phyloP scores from a whole-genome alignment of 2,888 invertebrate genomes.

The Danaus chrysippus region DNA sequence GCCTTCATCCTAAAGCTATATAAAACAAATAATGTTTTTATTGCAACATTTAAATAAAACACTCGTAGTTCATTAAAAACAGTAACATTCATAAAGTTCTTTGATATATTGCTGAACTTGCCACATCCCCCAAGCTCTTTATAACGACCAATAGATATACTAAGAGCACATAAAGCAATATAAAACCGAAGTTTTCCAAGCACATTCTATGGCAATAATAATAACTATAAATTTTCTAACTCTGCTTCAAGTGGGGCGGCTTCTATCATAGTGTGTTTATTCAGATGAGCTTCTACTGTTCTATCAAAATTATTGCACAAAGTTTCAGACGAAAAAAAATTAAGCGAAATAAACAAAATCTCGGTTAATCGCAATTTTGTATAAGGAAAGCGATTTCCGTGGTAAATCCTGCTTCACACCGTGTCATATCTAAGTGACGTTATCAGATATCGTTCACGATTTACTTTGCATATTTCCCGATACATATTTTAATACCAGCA shows the following conservation, averaged over 20 bases:
- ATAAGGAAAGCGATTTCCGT: not conserved
- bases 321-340: not conserved
- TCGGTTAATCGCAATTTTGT: not conserved
- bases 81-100: slow-evolving; percentile 29
- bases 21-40: slow-evolving; percentile 3
- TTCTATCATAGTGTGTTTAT: slow-evolving; percentile 37
- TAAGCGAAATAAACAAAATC: no score
- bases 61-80: slow-evolving; percentile 4
- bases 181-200: slow-evolving; percentile 48
- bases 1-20: slow-evolving; percentile 1
- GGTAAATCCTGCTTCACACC: slow-evolving; percentile 6
- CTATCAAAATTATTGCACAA: slow-evolving; percentile 6
- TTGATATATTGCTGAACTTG: slow-evolving; percentile 46
- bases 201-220: slow-evolving; percentile 64
- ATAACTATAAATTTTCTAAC: slow-evolving; percentile 65
- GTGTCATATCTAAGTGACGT: slow-evolving; percentile 33
- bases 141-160: slow-evolving; percentile 49
- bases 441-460: slow-evolving; percentile 31
- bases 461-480: slow-evolving; percentile 28
- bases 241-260: slow-evolving; percentile 37
- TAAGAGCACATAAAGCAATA: slow-evolving; percentile 59
- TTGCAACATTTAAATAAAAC: slow-evolving; percentile 4
- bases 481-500: slow-evolving; percentile 22
- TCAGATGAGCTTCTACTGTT: slow-evolving; percentile 33
- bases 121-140: slow-evolving; percentile 62